Conservation (phyloP, 2,797 vertebrate genomes). For the Peromyscus melanophrys region DNA sequence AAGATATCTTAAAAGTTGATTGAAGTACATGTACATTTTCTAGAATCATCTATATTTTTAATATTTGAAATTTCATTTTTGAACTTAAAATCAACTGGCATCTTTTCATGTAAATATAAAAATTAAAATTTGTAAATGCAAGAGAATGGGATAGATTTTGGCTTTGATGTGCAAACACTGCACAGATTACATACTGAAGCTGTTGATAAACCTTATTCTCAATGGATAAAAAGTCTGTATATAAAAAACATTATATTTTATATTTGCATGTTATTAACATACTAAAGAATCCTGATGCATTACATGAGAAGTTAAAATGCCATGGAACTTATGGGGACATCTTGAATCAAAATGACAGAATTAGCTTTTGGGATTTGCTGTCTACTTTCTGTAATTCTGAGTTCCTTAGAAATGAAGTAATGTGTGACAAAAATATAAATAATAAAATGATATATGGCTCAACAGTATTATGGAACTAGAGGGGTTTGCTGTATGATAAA, state of each 20-base stretch:
- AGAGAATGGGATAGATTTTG: neutral
- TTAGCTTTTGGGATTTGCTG: slow-evolving; percentile 31
- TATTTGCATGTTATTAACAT: slow-evolving; percentile 1
- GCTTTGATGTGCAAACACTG: slow-evolving; percentile 20
- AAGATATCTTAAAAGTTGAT: neutral
- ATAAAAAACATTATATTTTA: neutral
- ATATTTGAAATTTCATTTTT: slow-evolving; percentile 18
- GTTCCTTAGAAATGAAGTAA: slow-evolving; percentile 51
- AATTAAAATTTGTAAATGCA: neutral
- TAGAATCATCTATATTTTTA: slow-evolving; percentile 12
- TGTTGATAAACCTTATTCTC: neutral
- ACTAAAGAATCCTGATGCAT: neutral
- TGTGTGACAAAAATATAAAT: neutral
- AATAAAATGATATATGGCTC: neutral
- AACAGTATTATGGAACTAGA: neutral
- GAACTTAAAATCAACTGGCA: neutral
- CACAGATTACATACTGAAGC: neutral
- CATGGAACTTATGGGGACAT: neutral
- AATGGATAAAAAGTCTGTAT: neutral
- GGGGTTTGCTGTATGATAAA: neutral
- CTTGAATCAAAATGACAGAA: neutral
- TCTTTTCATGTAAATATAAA: neutral
- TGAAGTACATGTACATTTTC: neutral
- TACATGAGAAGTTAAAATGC: neutral
- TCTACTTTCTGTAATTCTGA: slow-evolving; percentile 43